phyloP scores from a whole-genome alignment of 2,888 invertebrate species.

The Hedychridium roseum region DNA sequence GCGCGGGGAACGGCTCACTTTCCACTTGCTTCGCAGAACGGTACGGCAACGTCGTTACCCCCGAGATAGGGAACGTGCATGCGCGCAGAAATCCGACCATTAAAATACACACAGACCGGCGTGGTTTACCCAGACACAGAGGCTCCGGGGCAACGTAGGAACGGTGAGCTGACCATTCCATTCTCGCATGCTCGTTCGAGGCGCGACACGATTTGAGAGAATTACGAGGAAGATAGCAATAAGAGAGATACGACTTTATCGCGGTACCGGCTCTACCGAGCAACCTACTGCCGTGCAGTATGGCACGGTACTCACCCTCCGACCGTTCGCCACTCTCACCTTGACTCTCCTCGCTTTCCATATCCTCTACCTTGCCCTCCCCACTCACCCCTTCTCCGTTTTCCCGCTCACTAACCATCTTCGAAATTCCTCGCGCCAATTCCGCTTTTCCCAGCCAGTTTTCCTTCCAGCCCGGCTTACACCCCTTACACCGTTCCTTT shows the following conservation, averaged over 20 bases:
- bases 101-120: conserved; percentile 50
- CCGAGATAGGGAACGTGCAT: conserved; percentile 43
- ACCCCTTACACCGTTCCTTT: too few species aligned
- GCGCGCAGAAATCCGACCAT: conserved; percentile 50
- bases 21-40: not conserved
- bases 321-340: too few species aligned
- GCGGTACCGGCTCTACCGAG: conserved; percentile 17
- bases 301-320: conserved; percentile 3
- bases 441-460: not conserved
- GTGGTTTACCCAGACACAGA: too few species aligned
- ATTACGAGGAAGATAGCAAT: conserved; percentile 56
- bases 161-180: conserved; percentile 52
- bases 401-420: not conserved
- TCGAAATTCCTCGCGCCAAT: not conserved
- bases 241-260: conserved; percentile 57
- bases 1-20: not conserved
- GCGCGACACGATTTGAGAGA: conserved; percentile 48
- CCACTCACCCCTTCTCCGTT: conserved; percentile 5
- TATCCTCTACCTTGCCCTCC: conserved; percentile 2
- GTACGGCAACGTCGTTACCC: conserved; percentile 37
- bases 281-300: conserved; percentile 8
- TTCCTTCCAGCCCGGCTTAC: too few species aligned
- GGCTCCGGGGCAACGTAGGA: too few species aligned
- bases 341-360: too few species aligned
- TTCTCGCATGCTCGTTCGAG: conserved; percentile 44